phyloP scores from a whole-genome alignment of 2,113 vertebrate species.

The Camelus bactrianus region DNA sequence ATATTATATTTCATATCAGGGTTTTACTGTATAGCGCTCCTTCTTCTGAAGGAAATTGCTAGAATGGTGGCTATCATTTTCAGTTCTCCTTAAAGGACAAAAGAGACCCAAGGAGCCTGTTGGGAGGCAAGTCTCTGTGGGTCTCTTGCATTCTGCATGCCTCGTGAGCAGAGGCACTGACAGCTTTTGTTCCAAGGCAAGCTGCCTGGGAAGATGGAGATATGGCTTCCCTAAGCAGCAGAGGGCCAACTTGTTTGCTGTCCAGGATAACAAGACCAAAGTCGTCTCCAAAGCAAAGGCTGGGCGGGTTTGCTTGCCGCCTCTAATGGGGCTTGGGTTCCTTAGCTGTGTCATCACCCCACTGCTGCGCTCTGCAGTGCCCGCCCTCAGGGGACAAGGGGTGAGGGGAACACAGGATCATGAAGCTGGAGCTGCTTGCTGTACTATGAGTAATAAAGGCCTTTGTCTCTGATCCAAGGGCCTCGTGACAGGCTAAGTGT shows the following conservation, averaged over 20 bases:
- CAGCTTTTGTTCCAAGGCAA: slow-evolving; percentile 32
- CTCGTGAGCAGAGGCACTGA: not conserved
- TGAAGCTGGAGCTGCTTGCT: not conserved
- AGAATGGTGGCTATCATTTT: slow-evolving; percentile 43
- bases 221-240: not conserved
- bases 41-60: slow-evolving; percentile 19
- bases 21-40: not conserved
- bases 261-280: slow-evolving; percentile 3
- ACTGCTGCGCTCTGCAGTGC: not conserved
- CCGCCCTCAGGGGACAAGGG: not conserved
- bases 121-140: slow-evolving; percentile 34
- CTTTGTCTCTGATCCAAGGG: slow-evolving; percentile 34
- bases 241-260: slow-evolving; percentile 34
- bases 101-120: slow-evolving; percentile 7
- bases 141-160: not conserved
- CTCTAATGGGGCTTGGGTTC: not conserved
- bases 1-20: not conserved
- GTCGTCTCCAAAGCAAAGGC: not conserved
- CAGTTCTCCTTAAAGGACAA: slow-evolving; percentile 45
- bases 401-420: not conserved
- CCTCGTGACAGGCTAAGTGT: not conserved
- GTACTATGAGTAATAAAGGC: not conserved
- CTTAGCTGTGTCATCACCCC: not conserved
- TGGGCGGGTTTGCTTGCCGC: not conserved
- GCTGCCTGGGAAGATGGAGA: slow-evolving; percentile 37